Evolutionary conservation across 35 echinoderm and acorn worm genomes (phyloP).

Genomic region (Anneissia japonica): DNA sequence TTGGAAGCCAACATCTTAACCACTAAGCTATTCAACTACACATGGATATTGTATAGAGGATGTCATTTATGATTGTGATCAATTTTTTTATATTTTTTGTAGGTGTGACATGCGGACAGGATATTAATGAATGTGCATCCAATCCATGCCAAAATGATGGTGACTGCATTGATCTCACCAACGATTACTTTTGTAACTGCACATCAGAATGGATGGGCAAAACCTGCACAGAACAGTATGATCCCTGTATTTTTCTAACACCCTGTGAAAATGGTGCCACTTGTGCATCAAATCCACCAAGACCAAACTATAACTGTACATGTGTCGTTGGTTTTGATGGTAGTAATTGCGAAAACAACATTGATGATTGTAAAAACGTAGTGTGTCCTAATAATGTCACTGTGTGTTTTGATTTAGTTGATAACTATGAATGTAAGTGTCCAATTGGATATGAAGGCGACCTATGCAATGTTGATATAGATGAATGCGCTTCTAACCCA

Average conservation of each 20-base stretch:
- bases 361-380: conserved; percentile 54
- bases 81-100: neutral
- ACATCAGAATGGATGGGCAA: neutral
- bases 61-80: too few relatives aligned
- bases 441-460: conserved; percentile 48
- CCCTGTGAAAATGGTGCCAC: conserved; percentile 55
- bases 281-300: conserved; percentile 11
- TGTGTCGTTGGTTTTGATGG: conserved; percentile 67
- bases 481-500: conserved; percentile 52
- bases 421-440: conserved; percentile 65
- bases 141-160: neutral
- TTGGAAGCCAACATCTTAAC: too few relatives aligned
- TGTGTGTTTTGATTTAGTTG: conserved; percentile 38
- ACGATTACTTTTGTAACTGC: neutral
- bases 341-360: conserved; percentile 37
- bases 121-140: conserved; percentile 8
- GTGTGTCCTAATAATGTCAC: conserved; percentile 54
- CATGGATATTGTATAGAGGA: too few relatives aligned
- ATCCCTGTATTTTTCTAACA: neutral
- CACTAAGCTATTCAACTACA: too few relatives aligned
- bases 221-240: conserved; percentile 20
- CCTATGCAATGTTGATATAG: conserved; percentile 43
- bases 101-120: neutral
- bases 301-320: neutral
- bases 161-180: neutral